Percentiles rank a stretch among this genome's conserved stretches.
Evolutionary conservation across 2,797 vertebrate species (phyloP).

Genomic region (Gadopsis marmoratus): DNA sequence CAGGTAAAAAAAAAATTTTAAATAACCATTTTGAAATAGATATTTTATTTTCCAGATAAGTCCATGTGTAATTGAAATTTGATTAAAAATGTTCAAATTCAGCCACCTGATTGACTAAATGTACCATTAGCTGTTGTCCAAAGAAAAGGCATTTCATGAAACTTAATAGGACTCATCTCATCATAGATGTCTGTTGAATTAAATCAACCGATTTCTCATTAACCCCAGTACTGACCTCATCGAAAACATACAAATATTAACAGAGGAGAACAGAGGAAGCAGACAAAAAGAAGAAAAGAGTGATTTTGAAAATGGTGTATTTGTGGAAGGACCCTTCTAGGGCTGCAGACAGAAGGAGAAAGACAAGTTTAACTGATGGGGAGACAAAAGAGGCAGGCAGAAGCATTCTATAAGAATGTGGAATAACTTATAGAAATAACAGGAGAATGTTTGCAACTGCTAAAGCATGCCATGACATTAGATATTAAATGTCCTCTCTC

Average conservation of each 20-base stretch:
- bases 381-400: slow-evolving; percentile 21
- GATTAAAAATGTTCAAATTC: background rate
- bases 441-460: slow-evolving; percentile 31
- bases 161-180: background rate
- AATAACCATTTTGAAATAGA: background rate
- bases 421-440: slow-evolving; percentile 37
- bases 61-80: background rate
- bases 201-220: background rate
- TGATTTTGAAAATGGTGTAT: slow-evolving; percentile 5
- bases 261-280: background rate
- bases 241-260: background rate
- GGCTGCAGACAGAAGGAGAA: slow-evolving; percentile 5
- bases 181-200: background rate
- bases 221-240: background rate
- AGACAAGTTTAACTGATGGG: slow-evolving; percentile 23
- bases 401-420: slow-evolving; percentile 9
- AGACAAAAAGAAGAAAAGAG: background rate
- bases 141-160: background rate
- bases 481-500: slow-evolving; percentile 38
- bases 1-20: too few relatives aligned
- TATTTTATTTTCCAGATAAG: background rate
- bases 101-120: background rate
- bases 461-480: slow-evolving; percentile 27
- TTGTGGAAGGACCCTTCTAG: background rate
- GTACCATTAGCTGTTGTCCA: background rate